These are phyloP conservation scores for Xestia sexstrigata DNA, from an alignment of 2,888 invertebrate species.

Conservation along the genomic window DNA sequence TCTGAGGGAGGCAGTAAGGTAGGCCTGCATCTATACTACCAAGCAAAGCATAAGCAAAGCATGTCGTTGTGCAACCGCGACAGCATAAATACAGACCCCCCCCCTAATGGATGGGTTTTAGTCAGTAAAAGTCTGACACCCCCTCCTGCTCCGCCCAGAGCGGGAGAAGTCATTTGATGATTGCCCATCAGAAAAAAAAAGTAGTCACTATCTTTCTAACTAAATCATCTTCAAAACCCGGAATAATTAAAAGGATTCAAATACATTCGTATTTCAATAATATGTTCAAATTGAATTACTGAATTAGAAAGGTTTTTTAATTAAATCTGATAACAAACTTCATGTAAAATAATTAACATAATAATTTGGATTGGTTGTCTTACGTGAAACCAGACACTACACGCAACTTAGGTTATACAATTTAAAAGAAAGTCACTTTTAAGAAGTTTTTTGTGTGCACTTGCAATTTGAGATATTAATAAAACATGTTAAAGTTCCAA, in stretches of 20 bases:
- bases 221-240: not conserved
- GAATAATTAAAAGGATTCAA: not conserved
- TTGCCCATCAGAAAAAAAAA: no score
- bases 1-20: no score
- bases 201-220: not conserved
- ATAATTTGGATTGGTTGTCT: not conserved
- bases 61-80: no score
- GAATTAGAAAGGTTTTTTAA: slow-evolving; percentile 1
- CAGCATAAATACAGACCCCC: no score
- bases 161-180: no score
- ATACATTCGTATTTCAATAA: not conserved
- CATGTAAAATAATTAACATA: not conserved
- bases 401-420: not conserved
- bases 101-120: no score
- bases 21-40: no score
- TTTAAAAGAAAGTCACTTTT: not conserved
- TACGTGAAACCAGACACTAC: not conserved
- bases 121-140: no score
- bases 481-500: not conserved
- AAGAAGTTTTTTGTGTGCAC: not conserved
- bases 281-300: not conserved
- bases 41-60: no score
- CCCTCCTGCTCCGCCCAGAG: no score
- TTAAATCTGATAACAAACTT: not conserved
- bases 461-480: not conserved